phyloP scores from a whole-genome alignment of 2,797 vertebrate species.

The Rhabdophis nuchalis region DNA sequence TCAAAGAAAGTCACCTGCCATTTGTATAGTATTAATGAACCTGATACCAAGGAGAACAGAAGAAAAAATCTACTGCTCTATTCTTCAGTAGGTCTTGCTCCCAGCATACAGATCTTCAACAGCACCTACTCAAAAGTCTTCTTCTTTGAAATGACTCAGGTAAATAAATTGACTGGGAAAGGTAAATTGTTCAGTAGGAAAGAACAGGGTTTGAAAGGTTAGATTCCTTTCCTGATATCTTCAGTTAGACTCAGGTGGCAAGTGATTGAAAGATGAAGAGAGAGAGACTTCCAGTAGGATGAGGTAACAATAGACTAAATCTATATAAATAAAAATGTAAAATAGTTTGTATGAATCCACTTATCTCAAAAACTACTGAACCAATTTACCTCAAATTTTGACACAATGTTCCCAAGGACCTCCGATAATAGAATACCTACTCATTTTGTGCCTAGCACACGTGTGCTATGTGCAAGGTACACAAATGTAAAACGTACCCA shows the following conservation, averaged over 20 bases:
- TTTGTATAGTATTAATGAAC: background rate
- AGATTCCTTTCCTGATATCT: background rate
- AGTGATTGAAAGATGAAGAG: background rate
- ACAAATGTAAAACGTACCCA: too few relatives aligned
- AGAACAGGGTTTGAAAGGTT: background rate
- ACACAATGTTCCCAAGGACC: too few relatives aligned
- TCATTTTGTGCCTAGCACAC: too few relatives aligned
- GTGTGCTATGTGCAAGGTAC: too few relatives aligned
- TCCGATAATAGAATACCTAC: too few relatives aligned
- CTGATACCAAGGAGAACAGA: background rate
- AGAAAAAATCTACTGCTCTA: constrained; percentile 21
- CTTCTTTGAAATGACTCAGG: constrained; percentile 49
- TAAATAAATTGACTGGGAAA: background rate
- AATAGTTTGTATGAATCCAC: too few relatives aligned
- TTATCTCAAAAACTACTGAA: too few relatives aligned
- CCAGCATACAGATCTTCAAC: constrained; percentile 49
- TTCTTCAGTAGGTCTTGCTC: constrained; percentile 52
- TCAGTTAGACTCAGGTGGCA: background rate
- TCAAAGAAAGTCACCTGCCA: constrained; percentile 47
- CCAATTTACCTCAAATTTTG: too few relatives aligned
- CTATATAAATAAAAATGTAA: too few relatives aligned
- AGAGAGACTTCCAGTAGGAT: background rate
- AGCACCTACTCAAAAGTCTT: constrained; percentile 43
- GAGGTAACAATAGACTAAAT: background rate
- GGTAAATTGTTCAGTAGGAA: background rate